Conservation (phyloP, 2,888 invertebrate genomes). For the Stegana nigrithorax region DNA sequence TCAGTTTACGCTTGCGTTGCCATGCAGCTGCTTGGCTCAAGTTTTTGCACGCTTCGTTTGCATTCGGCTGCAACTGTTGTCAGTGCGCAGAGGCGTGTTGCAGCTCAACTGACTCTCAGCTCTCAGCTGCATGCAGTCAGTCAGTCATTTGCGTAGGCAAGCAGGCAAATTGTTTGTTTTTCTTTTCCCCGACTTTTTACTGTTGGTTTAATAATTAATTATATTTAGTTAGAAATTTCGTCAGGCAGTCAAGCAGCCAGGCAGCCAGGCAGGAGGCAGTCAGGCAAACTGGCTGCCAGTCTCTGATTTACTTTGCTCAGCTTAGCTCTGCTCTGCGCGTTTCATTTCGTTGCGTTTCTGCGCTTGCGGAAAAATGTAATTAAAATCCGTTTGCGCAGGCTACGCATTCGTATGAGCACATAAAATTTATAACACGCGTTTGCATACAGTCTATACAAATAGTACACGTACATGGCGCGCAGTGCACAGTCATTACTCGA, state of each 20-base stretch:
- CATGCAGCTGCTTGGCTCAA: conserved; percentile 8
- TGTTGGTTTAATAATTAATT: conserved; percentile 52
- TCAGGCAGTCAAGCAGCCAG: conserved; percentile 42
- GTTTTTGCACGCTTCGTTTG: conserved; percentile 26
- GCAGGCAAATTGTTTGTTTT: conserved; percentile 22
- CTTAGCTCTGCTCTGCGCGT: too few species aligned
- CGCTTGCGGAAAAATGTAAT: conserved; percentile 31
- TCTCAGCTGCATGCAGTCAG: conserved; percentile 35
- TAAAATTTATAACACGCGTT: neutral
- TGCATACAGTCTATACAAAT: neutral
- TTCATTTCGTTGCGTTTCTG: neutral
- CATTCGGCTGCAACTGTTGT: conserved; percentile 25
- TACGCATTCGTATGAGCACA: too few species aligned
- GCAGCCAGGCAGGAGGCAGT: neutral
- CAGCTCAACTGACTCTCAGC: conserved; percentile 30
- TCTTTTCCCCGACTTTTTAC: conserved; percentile 10
- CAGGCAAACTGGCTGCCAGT: too few species aligned
- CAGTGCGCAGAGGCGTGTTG: conserved; percentile 32
- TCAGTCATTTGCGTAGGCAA: conserved; percentile 57
- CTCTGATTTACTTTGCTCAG: too few species aligned
- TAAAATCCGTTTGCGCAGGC: conserved; percentile 24
- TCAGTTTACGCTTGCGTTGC: conserved; percentile 52
- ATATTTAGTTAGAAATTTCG: conserved; percentile 52
- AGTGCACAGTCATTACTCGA: conserved; percentile 3
- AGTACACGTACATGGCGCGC: too few species aligned